Base-by-base conservation (phyloP, 2,888 invertebrate species). In the Stenodema calcarata region DNA sequence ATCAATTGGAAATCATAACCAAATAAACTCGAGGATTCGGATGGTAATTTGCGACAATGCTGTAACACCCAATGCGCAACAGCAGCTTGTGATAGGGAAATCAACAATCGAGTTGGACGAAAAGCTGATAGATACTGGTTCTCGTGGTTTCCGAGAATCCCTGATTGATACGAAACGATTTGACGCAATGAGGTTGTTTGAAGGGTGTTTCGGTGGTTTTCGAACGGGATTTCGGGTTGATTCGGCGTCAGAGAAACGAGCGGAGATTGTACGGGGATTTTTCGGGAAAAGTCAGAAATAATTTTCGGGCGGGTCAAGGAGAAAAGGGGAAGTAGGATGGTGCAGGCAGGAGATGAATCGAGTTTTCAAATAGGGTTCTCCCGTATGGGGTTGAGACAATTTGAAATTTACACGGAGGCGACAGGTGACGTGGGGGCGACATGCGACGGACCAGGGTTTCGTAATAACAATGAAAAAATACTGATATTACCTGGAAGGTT, bases 401-500 rank as follows among this genome's bases (percentile, higher is more conserved):
- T 47, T 16, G 47, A 47, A 47, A 47, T 47, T 47, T 12, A 12
- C 47, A 4, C 1, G 12, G 47, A 12, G 47, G 4, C 12, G 47
- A 12, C 7, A 11, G 42, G 11, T 9, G 16, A 16, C 14, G 47
- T 47, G 6, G 42, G 11, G 42, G 47, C 16, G 47, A 47, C 7
- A 7, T 47, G 47, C 12, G 16, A 12, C 47, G 2, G 7, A 2
- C 16, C 7, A 14, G 47, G 16, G 47, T 4, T 1, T 27, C 28
- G 30, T 9, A 75, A 30, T 28, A 23, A 30, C 75, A 42, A 27
- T 11, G 86, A 41, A 73, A 85, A 86, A 86, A 86, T 79, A 79
- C 78, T 86, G 79, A 86, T 69, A 86, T 84, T 84, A 84, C 84
- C 84, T 84, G 79, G 23, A 14, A 69, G 83, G 86, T 41, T 86